Conservation (phyloP, 2,113 vertebrate species). For the Tamias sibiricus region DNA sequence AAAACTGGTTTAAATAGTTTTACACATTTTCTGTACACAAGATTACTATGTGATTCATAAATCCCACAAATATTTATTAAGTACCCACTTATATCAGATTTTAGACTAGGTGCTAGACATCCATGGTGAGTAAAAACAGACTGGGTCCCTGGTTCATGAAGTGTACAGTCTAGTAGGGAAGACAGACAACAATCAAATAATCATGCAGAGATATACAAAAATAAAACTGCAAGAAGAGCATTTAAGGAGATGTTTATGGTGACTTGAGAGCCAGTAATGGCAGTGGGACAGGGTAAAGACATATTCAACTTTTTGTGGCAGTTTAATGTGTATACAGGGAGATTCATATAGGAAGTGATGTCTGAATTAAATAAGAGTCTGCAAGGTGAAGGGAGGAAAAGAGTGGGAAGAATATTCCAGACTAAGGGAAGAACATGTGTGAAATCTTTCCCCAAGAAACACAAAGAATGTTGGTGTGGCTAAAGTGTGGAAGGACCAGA, state of each 20-base stretch:
- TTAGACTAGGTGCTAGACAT: not conserved
- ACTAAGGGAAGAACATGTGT: not conserved
- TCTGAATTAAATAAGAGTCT: conserved; percentile 3
- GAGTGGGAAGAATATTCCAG: not conserved
- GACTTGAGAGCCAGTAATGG: not conserved
- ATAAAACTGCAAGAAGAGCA: not conserved
- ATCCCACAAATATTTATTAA: conserved; percentile 6
- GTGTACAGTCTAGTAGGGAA: not conserved
- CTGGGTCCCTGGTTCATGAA: not conserved
- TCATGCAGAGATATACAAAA: conserved; percentile 33
- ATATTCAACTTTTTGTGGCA: not conserved
- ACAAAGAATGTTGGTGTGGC: not conserved
- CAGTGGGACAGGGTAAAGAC: too few species aligned
- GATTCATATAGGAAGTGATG: not conserved
- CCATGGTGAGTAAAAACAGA: not conserved
- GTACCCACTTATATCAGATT: not conserved
- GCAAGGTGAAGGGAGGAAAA: not conserved
- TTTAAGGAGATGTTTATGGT: not conserved
- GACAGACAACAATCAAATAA: conserved; percentile 16
- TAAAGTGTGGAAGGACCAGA: not conserved
- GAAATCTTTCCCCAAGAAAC: conserved; percentile 17
- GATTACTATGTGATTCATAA: conserved; percentile 3
- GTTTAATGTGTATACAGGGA: conserved; percentile 24
- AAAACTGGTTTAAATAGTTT: conserved; percentile 14
- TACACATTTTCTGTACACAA: not conserved